Percentiles rank a stretch among this genome's conserved stretches.
These are phyloP conservation scores for Setipinna tenuifilis DNA, from an alignment of 2,797 vertebrate genomes.

Conservation along the genomic window DNA sequence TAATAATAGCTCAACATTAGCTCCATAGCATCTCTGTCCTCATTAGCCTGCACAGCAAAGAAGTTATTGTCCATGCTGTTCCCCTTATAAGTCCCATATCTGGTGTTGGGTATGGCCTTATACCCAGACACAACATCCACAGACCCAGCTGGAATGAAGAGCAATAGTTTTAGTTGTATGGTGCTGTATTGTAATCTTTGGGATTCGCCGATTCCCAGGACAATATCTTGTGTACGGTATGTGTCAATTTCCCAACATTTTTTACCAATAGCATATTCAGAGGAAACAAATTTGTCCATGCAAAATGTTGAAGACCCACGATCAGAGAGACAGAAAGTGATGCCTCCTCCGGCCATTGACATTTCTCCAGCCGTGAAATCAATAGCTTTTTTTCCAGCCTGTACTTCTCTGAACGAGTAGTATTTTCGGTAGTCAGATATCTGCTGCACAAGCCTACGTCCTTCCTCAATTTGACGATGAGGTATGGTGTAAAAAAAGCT, in stretches of 20 bases:
- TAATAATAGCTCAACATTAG: constrained; percentile 64
- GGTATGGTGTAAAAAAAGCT: constrained; percentile 48
- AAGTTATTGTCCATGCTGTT: constrained; percentile 59
- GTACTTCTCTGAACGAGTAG: constrained; percentile 34
- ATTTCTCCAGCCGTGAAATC: constrained; percentile 49
- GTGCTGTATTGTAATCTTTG: constrained; percentile 31
- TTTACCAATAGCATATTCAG: background rate
- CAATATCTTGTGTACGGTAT: constrained; percentile 51
- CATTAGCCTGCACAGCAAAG: constrained; percentile 55
- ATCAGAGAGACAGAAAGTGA: constrained; percentile 58
- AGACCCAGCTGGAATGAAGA: constrained; percentile 47
- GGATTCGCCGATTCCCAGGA: constrained; percentile 62
- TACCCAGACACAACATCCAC: constrained; percentile 50
- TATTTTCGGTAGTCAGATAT: constrained; percentile 59
- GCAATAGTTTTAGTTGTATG: background rate
- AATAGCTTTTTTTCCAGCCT: constrained; percentile 32
- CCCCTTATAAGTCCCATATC: constrained; percentile 59
- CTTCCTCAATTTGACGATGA: constrained; percentile 54
- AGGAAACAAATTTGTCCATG: constrained; percentile 56
- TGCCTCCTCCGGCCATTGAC: constrained; percentile 59
- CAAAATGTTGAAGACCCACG: constrained; percentile 52
- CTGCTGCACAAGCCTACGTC: constrained; percentile 45
- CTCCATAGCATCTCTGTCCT: constrained; percentile 25
- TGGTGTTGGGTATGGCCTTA: rapidly evolving
- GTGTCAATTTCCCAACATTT: constrained; percentile 45